Conservation (phyloP, 2,113 vertebrate genomes). For the cattle (Bos taurus) region DNA sequence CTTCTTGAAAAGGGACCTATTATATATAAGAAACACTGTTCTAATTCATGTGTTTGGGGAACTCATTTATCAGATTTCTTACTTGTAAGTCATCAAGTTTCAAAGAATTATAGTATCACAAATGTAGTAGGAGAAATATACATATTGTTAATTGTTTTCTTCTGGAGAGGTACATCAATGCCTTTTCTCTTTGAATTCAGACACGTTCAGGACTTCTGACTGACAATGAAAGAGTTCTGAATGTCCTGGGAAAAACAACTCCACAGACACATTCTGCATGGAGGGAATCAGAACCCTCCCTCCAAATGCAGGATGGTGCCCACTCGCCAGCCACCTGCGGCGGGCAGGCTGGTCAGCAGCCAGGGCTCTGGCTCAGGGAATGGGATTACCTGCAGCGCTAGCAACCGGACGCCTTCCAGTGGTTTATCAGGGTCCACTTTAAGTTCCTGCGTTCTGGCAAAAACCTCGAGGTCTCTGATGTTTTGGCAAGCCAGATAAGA, state of each 20-base stretch:
- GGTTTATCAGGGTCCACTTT: slow-evolving; percentile 99
- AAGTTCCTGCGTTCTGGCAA: slow-evolving; percentile 82
- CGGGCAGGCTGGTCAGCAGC: fast-evolving
- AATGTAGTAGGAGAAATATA: background rate
- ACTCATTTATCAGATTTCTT: background rate
- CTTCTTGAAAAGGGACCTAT: background rate
- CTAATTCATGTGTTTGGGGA: background rate
- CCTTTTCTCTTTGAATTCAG: background rate
- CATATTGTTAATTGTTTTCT: background rate
- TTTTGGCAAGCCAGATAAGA: slow-evolving; percentile 83
- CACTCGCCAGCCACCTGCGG: fast-evolving
- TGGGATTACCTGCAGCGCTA: slow-evolving; percentile 88
- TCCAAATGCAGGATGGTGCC: fast-evolving
- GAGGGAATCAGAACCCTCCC: background rate
- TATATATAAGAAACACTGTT: background rate
- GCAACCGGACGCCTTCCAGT: slow-evolving; percentile 90
- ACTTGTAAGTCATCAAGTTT: background rate
- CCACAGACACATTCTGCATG: background rate
- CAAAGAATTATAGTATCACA: background rate
- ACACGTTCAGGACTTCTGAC: background rate
- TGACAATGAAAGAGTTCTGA: background rate
- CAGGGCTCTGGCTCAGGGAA: fast-evolving
- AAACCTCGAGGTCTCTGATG: slow-evolving; percentile 82
- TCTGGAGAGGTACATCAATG: background rate
- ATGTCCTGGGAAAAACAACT: background rate